Conservation (phyloP, 1,140 invertebrate species). For the Halictus rubicundus region DNA sequence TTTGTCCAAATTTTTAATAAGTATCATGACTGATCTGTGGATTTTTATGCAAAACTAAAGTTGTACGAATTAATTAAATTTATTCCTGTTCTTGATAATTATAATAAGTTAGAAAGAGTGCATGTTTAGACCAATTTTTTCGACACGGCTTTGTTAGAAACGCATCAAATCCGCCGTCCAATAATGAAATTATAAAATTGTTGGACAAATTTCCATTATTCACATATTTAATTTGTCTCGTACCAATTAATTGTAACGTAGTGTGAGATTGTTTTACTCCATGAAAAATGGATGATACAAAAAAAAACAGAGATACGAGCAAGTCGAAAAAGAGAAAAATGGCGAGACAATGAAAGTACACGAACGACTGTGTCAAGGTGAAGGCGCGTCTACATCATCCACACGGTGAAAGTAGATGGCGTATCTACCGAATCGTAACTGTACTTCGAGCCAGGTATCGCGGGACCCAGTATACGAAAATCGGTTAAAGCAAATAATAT, state of each 20-base stretch:
- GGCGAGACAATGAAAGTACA: conserved; percentile 26
- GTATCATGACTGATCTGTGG: too few relatives aligned
- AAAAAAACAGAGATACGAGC: conserved; percentile 1
- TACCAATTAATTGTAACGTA: not conserved
- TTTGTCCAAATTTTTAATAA: not conserved
- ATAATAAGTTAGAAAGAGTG: too few relatives aligned
- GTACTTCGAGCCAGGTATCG: conserved; percentile 36
- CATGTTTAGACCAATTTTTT: too few relatives aligned
- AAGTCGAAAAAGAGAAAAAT: conserved; percentile 4
- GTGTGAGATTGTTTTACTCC: too few relatives aligned
- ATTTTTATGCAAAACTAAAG: too few relatives aligned
- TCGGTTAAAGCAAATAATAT: not conserved
- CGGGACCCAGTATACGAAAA: not conserved
- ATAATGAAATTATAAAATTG: not conserved
- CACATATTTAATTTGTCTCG: not conserved
- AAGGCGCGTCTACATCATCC: conserved; percentile 62
- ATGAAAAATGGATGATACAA: not conserved
- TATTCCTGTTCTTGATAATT: too few relatives aligned
- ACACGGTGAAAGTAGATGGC: conserved; percentile 66
- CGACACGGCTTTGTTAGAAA: too few relatives aligned
- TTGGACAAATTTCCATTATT: not conserved
- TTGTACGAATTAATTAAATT: too few relatives aligned
- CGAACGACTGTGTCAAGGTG: conserved; percentile 70
- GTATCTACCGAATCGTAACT: conserved; percentile 45
- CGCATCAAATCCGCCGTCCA: not conserved